These are phyloP conservation scores for Cryptosula pallasiana DNA, from an alignment of 2,888 invertebrate genomes.

Conservation along the genomic window DNA sequence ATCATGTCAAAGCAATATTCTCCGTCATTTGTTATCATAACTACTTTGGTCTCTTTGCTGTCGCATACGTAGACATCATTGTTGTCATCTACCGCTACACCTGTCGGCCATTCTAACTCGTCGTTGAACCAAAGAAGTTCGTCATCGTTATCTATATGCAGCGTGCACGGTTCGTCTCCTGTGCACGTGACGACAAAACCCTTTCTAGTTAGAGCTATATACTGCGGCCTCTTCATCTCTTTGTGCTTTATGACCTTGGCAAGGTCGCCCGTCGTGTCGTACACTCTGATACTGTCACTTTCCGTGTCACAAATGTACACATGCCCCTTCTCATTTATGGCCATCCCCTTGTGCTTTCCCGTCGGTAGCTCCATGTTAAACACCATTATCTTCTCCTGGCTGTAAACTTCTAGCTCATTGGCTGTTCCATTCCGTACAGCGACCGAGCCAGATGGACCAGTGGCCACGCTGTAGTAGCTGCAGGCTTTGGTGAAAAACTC, in stretches of 20 bases:
- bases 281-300: neutral
- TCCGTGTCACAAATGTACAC: neutral
- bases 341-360: constrained; percentile 7
- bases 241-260: neutral
- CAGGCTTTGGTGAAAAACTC: neutral
- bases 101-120: neutral
- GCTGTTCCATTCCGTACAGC: neutral
- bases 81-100: neutral
- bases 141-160: neutral
- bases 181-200: neutral
- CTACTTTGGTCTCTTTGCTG: neutral
- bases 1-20: neutral
- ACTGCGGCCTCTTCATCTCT: neutral
- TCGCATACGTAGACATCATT: constrained; percentile 9
- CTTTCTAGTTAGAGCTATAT: neutral
- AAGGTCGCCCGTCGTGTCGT: neutral
- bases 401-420: neutral
- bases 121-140: neutral
- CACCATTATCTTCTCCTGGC: neutral
- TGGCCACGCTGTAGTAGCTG: constrained; percentile 7
- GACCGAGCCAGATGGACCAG: neutral
- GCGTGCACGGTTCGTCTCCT: neutral
- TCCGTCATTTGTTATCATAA: neutral
- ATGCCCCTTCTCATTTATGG: neutral
- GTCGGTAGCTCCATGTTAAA: neutral